phyloP scores from a whole-genome alignment of 2,797 vertebrate genomes.

The Austrolebias charrua region DNA sequence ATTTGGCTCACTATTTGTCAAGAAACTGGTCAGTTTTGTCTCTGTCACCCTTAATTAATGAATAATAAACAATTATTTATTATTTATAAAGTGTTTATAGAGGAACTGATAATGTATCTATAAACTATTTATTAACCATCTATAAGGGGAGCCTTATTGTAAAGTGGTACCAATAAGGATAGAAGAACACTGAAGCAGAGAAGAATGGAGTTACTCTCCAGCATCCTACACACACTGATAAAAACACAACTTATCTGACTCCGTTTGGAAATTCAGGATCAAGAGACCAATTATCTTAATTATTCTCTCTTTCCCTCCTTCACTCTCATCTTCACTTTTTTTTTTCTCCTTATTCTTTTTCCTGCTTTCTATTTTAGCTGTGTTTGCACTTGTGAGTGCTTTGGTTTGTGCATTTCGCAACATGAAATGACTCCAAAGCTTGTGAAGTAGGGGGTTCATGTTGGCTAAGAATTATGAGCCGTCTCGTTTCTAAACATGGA shows the following conservation, averaged over 20 bases:
- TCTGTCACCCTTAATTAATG: too few species aligned
- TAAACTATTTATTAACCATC: too few species aligned
- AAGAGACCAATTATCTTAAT: conserved; percentile 82
- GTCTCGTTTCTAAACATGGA: conserved; percentile 63
- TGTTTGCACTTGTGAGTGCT: conserved; percentile 71
- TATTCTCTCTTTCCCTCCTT: conserved; percentile 72
- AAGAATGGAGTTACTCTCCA: conserved; percentile 27
- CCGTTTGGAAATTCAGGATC: conserved; percentile 78
- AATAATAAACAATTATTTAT: too few species aligned
- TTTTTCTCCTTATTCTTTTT: conserved; percentile 23
- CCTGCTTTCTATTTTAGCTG: conserved; percentile 71
- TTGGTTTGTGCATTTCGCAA: conserved; percentile 64
- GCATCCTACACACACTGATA: conserved; percentile 9
- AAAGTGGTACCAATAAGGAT: too few species aligned
- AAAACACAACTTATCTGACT: conserved; percentile 54
- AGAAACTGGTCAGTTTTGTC: too few species aligned
- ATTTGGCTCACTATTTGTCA: too few species aligned
- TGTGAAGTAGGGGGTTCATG: conserved; percentile 25
- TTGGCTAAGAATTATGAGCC: conserved; percentile 29
- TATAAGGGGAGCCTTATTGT: too few species aligned
- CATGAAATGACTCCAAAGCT: conserved; percentile 66
- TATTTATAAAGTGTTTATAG: too few species aligned
- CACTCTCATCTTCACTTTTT: conserved; percentile 56
- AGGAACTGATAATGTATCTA: too few species aligned
- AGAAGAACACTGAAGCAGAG: background rate